Evolutionary conservation across 2,888 invertebrate species (phyloP), one percentile per base, ranked within the genome.

Genomic region (Campaea margaritaria): DNA sequence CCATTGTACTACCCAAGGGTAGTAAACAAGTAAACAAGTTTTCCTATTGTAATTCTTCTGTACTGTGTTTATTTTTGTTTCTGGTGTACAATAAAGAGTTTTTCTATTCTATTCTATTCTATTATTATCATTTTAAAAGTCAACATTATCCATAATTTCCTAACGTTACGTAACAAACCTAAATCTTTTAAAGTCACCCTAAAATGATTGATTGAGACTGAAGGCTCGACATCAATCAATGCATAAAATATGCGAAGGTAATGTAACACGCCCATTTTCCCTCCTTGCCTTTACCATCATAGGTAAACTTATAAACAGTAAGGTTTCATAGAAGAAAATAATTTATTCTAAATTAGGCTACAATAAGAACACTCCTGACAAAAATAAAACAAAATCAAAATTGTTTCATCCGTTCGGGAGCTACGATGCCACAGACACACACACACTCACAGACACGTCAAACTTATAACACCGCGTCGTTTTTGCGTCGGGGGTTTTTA

Each of bases 181-280:
- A 28, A 51, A 53, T 58, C 47, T 52, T 58, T 58, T 44, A 43
- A 53, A 61, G 43, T 60, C 41, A 42, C 54, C 46, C 43, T 56
- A 21, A 55, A 55, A 60, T 61, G 60, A 61, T 56, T 61, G 60
- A 61, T 61, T 43, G 60, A 47, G 60, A 61, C 55, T 61, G 60
- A 56, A 61, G 60, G 60, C 55, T 56, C 55, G 60, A 61, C 60
- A 61, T 61, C 60, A 61, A 61, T 61, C 60, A 61, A 66, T 64
- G 62, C 59, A 64, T 67, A 64, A 59, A 62, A 60, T 62, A 65
- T 56, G 58, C 58, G 65, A 47, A 56, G 46, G 62, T 60, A 59
- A 60, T 60, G 60, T 60, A 51, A 56, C 51, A 51, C 55, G 51
- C 21, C 51, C 47, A 55, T 61, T 61, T 55, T 31, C 49, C 60